Evolutionary conservation across 2,888 invertebrate genomes (phyloP).

Genomic region (Torymus tubicola): DNA sequence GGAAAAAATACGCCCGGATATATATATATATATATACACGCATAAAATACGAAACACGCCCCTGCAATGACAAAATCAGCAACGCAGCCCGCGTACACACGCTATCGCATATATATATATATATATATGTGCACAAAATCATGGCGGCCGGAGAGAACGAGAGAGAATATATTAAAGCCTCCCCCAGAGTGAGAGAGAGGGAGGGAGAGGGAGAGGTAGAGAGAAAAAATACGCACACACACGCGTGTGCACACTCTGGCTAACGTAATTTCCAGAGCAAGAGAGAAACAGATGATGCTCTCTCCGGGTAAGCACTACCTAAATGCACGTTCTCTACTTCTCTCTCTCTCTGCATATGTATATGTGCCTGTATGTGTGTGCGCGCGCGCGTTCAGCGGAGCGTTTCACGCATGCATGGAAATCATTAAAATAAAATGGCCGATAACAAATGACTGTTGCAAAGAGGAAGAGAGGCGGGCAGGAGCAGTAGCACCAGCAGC

Average conservation of each 20-base stretch:
- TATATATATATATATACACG: no score
- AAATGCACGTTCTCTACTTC: no score
- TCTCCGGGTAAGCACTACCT: not conserved
- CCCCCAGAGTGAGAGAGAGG: conserved; percentile 26
- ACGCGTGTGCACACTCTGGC: not conserved
- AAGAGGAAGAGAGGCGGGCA: conserved; percentile 63
- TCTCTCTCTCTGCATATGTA: not conserved
- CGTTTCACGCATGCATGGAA: conserved; percentile 76
- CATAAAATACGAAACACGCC: conserved; percentile 23
- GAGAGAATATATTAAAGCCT: conserved; percentile 54
- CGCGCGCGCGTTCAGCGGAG: conserved; percentile 55
- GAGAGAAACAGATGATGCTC: conserved; percentile 49
- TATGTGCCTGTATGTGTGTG: conserved; percentile 61
- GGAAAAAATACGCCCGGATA: no score
- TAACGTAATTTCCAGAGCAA: conserved; percentile 51
- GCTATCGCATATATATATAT: no score
- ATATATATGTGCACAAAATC: conserved; percentile 27
- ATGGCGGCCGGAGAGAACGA: not conserved
- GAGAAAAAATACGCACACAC: not conserved
- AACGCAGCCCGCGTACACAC: conserved; percentile 10
- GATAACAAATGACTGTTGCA: conserved; percentile 76
- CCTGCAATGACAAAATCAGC: conserved; percentile 50
- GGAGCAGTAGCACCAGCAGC: conserved; percentile 1
- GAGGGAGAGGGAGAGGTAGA: not conserved
- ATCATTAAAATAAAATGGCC: conserved; percentile 77